phyloP scores from a whole-genome alignment of 2,797 vertebrate species.

The Erpetoichthys calabaricus region DNA sequence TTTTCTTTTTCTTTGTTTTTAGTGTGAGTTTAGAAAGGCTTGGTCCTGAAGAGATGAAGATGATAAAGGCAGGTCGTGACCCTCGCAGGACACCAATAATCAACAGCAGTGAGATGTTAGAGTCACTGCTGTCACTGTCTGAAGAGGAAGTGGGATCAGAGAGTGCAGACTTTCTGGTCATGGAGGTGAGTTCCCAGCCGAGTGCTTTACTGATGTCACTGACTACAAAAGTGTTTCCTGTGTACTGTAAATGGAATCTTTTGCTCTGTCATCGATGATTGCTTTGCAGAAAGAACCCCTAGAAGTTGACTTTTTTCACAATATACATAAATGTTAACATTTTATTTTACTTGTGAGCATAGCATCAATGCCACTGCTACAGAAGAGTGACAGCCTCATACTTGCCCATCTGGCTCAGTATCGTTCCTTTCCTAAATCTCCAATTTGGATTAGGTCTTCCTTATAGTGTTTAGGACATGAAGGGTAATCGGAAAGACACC shows the following conservation, averaged over 20 bases:
- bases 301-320: no score
- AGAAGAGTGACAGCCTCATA: no score
- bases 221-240: neutral
- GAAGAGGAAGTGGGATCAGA: slow-evolving; percentile 33
- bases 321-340: no score
- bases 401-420: no score
- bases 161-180: slow-evolving; percentile 15
- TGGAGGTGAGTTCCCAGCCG: slow-evolving; percentile 13
- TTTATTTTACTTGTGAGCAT: no score
- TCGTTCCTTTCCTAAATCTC: no score
- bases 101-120: slow-evolving; percentile 41
- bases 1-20: neutral
- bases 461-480: no score
- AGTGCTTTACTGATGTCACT: neutral
- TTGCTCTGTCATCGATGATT: neutral
- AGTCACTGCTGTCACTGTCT: slow-evolving; percentile 36
- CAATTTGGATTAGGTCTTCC: no score
- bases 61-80: slow-evolving; percentile 21
- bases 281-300: no score
- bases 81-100: slow-evolving; percentile 30
- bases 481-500: no score
- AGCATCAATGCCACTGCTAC: no score
- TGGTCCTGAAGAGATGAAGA: slow-evolving; percentile 25
- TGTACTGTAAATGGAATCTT: neutral
- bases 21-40: slow-evolving; percentile 40